These are phyloP conservation scores for Resseliella maxima DNA, from an alignment of 2,888 invertebrate genomes.

Conservation along the genomic window DNA sequence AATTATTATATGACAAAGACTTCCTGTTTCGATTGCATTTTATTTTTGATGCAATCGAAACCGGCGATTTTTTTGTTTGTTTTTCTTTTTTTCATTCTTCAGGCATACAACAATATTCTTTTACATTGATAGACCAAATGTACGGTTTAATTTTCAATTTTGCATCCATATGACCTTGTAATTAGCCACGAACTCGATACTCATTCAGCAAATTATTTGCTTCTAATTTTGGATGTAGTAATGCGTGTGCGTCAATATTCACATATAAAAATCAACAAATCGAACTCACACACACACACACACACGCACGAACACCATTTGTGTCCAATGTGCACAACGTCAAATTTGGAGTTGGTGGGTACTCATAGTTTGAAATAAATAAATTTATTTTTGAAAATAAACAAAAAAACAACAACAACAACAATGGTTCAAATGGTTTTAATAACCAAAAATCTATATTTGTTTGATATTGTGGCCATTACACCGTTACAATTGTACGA, in stretches of 20 bases:
- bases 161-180: slow-evolving; percentile 3
- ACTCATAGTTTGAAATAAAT: not conserved
- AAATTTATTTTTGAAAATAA: too few relatives aligned
- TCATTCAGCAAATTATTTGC: slow-evolving; percentile 1
- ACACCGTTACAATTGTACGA: too few relatives aligned
- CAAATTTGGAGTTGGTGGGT: not conserved
- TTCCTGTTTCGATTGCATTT: slow-evolving; percentile 35
- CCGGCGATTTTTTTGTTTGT: not conserved
- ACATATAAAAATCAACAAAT: too few relatives aligned
- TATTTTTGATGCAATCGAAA: slow-evolving; percentile 21
- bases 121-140: not conserved
- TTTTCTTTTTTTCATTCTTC: not conserved
- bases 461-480: too few relatives aligned
- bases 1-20: not conserved
- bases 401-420: too few relatives aligned
- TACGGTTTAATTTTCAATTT: not conserved
- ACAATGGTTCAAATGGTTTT: too few relatives aligned
- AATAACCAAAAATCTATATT: too few relatives aligned
- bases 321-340: too few relatives aligned
- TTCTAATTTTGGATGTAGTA: too few relatives aligned
- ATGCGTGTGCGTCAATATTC: too few relatives aligned
- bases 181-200: slow-evolving; percentile 13
- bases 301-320: too few relatives aligned
- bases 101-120: not conserved
- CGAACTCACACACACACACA: too few relatives aligned